Percentiles rank a stretch among this genome's conserved stretches.
Evolutionary conservation across 2,113 vertebrate species (phyloP).

Genomic region (Dinomys branickii): DNA sequence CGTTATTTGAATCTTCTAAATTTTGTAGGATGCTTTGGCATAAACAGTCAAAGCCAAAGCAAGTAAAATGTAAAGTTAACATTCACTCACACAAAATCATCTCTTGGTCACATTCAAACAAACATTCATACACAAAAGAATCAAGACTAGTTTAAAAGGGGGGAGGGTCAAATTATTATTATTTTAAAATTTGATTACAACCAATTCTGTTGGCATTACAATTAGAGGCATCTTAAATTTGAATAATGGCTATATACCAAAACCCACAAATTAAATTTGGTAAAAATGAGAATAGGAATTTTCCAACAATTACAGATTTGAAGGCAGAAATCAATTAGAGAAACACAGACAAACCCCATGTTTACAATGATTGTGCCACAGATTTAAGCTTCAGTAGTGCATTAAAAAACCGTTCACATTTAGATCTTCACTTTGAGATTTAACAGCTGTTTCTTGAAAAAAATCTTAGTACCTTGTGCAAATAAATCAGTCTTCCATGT

Average conservation of each 20-base stretch:
- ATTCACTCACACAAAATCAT: background rate
- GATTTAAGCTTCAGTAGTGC: constrained; percentile 86
- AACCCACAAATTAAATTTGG: constrained; percentile 81
- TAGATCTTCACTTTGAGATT: constrained; percentile 83
- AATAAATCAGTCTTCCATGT: constrained; percentile 88
- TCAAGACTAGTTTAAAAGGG: constrained; percentile 81
- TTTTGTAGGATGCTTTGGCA: background rate
- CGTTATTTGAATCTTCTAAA: background rate
- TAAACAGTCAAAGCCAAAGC: background rate
- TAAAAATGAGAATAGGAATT: constrained; percentile 73
- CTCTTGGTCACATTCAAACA: constrained; percentile 42
- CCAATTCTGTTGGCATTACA: constrained; percentile 81
- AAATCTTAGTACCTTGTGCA: constrained; percentile 90
- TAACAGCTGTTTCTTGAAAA: constrained; percentile 82
- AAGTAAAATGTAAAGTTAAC: background rate
- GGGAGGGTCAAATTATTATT: constrained; percentile 89
- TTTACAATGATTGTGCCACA: constrained; percentile 83
- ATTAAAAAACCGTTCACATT: constrained; percentile 87
- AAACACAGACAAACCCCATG: constrained; percentile 77
- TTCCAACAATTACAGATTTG: constrained; percentile 83
- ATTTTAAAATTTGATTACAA: constrained; percentile 86
- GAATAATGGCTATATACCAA: constrained; percentile 70
- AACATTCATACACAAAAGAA: constrained; percentile 69
- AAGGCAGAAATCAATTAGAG: constrained; percentile 82
- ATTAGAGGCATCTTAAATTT: constrained; percentile 81